Evolutionary conservation across 2,888 invertebrate species (phyloP).

Genomic region (Antitype chi): DNA sequence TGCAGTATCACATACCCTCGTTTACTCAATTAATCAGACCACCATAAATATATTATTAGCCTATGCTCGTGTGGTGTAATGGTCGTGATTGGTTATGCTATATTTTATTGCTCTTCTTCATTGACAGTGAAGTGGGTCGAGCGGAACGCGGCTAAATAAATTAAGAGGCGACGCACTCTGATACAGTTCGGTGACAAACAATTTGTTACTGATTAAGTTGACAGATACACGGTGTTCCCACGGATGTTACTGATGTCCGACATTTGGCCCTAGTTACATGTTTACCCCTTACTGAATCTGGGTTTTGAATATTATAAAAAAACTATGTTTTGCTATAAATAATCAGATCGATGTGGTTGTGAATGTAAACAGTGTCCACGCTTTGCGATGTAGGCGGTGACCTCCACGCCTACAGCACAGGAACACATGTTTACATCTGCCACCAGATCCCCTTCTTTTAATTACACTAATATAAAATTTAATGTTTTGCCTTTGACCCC

Average conservation of each 20-base stretch:
- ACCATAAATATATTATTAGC: conserved; percentile 59
- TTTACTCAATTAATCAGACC: conserved; percentile 46
- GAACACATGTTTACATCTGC: conserved; percentile 86
- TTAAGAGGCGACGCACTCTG: conserved; percentile 73
- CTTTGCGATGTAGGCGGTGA: conserved; percentile 77
- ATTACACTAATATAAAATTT: conserved; percentile 67
- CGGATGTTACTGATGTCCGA: conserved; percentile 30
- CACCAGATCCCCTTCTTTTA: conserved; percentile 76
- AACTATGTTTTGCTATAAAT: conserved; percentile 76
- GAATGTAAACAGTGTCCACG: conserved; percentile 78
- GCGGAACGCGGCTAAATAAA: conserved; percentile 83
- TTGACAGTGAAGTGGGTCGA: conserved; percentile 83
- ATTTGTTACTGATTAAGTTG: conserved; percentile 65
- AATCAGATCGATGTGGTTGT: conserved; percentile 74
- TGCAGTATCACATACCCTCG: conserved; percentile 4
- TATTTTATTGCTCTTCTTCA: conserved; percentile 82
- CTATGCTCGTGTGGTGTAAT: conserved; percentile 66
- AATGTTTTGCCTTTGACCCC: conserved; percentile 52
- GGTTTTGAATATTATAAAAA: conserved; percentile 13
- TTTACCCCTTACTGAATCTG: conserved; percentile 4
- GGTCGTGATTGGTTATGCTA: conserved; percentile 71
- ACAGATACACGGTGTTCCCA: conserved; percentile 50
- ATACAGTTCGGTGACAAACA: conserved; percentile 55
- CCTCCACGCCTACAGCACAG: conserved; percentile 84
- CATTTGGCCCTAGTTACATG: conserved; percentile 15